Evolutionary conservation across 2,797 vertebrate species (phyloP).

Genomic region (Karalla daura): DNA sequence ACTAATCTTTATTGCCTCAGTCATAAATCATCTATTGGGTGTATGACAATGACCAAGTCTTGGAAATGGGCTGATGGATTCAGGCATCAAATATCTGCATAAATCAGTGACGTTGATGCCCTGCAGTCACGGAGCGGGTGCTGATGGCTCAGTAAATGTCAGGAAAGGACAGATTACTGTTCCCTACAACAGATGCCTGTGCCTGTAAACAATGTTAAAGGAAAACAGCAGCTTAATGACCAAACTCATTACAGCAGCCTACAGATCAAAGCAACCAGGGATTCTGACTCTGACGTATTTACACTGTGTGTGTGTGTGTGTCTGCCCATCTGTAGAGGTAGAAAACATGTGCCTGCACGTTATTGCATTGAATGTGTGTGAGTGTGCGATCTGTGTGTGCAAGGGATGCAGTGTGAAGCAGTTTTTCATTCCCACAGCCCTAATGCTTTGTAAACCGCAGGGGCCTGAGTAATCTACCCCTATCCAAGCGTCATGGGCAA

Average conservation of each 20-base stretch:
- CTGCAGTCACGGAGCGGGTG: conserved; percentile 29
- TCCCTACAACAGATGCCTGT: conserved; percentile 60
- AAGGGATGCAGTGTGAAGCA: not conserved
- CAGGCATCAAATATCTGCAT: conserved; percentile 32
- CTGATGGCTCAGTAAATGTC: conserved; percentile 38
- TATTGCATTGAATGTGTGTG: not conserved
- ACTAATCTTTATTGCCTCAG: conserved; percentile 55
- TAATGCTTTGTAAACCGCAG: conserved; percentile 53
- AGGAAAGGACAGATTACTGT: conserved; percentile 63
- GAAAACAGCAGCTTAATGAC: conserved; percentile 77
- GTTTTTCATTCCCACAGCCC: conserved; percentile 39
- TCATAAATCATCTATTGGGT: conserved; percentile 50
- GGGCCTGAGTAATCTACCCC: conserved; percentile 60
- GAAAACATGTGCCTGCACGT: conserved; percentile 10
- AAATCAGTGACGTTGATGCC: conserved; percentile 27
- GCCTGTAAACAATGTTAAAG: conserved; percentile 76
- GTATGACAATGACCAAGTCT: conserved; percentile 55
- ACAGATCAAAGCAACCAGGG: conserved; percentile 60
- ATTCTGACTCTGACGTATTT: conserved; percentile 44
- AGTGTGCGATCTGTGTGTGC: conserved; percentile 1
- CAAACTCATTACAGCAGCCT: conserved; percentile 75
- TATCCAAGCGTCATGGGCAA: conserved; percentile 49
- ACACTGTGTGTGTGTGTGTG: conserved; percentile 13
- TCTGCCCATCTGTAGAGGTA: conserved; percentile 26
- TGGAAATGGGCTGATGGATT: conserved; percentile 44